A percentile compares a stretch with the other conserved stretches of the same genome.
Evolutionary conservation across 2,797 vertebrate species (phyloP).

Genomic region (Labeo calbasu): DNA sequence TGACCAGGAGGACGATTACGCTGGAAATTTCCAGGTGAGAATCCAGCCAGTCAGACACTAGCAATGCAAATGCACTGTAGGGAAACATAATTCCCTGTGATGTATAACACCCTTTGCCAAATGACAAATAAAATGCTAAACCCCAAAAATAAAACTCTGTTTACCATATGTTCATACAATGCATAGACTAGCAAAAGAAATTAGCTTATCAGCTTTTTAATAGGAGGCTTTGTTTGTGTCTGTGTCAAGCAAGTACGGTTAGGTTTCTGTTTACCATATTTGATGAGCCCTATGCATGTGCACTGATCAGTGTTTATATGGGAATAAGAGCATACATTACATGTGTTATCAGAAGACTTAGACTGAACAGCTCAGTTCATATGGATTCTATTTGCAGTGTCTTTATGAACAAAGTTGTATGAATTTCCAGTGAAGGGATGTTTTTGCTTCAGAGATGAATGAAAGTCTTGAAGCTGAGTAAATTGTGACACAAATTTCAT

Average conservation of each 20-base stretch:
- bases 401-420: background rate
- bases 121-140: background rate
- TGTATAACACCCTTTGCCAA: background rate
- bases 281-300: background rate
- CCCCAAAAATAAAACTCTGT: background rate
- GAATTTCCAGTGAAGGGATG: background rate
- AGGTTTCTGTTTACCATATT: background rate
- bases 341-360: background rate
- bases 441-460: background rate
- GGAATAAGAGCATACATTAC: background rate
- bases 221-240: background rate
- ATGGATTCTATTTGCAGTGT: background rate
- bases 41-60: background rate
- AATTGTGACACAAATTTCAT: background rate
- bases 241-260: background rate
- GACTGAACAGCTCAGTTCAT: background rate
- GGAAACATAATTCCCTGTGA: background rate
- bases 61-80: background rate
- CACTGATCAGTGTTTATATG: background rate
- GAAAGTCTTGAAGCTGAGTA: background rate
- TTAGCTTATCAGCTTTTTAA: background rate
- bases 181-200: background rate
- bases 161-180: background rate
- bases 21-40: constrained; percentile 91
- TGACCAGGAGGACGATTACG: constrained; percentile 93